Conservation (phyloP, 1,140 invertebrate species). For the Eurosta solidaginis region DNA sequence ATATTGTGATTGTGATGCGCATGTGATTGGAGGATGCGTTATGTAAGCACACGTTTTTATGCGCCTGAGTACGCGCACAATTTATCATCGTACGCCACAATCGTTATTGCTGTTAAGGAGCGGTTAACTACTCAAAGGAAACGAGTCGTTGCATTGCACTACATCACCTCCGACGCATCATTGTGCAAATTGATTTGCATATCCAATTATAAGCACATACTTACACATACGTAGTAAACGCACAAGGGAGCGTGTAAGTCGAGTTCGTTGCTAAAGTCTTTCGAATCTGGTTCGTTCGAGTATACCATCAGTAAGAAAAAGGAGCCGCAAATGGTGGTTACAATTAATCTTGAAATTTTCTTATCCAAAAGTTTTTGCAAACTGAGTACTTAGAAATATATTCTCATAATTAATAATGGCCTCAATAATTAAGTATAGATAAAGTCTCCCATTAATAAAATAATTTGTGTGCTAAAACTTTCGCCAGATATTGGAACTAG, state of each 20-base stretch:
- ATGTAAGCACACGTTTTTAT: background rate
- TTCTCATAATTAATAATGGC: too few species aligned
- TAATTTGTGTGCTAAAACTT: too few species aligned
- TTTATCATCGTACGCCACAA: background rate
- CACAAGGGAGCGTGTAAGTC: background rate
- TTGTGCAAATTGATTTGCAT: constrained; percentile 55
- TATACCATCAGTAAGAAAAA: too few species aligned
- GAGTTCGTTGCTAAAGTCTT: background rate
- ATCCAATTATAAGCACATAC: constrained; percentile 58
- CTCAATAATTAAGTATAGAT: too few species aligned
- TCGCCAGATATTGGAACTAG: too few species aligned
- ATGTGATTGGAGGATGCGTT: background rate
- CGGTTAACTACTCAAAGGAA: too few species aligned
- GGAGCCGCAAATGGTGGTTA: too few species aligned
- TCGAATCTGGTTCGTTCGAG: background rate
- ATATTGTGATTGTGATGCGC: too few species aligned
- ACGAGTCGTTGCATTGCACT: background rate
- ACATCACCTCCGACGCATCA: constrained; percentile 15
- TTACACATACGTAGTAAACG: constrained; percentile 41
- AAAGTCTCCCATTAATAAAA: too few species aligned
- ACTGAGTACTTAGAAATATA: too few species aligned
- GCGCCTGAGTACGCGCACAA: background rate
- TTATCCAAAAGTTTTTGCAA: too few species aligned
- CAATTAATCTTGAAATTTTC: too few species aligned
- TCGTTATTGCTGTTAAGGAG: background rate